Conservation (phyloP, 1,140 invertebrate species). For the Heliconius eleuchia region DNA sequence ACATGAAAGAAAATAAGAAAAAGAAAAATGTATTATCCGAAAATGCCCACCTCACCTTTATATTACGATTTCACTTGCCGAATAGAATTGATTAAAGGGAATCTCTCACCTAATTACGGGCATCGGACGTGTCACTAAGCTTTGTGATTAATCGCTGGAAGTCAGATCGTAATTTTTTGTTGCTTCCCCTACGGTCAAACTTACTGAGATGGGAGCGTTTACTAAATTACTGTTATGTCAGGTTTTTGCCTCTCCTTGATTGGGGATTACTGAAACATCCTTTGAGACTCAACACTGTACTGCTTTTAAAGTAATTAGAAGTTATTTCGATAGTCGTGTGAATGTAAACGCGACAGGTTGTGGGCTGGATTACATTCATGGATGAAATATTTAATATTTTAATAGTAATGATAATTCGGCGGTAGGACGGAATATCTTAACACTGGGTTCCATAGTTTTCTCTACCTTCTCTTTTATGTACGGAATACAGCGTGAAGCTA, state of each 20-base stretch:
- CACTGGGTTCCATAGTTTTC: too few relatives aligned
- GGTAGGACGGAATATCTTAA: too few relatives aligned
- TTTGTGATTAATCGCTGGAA: slow-evolving; percentile 29
- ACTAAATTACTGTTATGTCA: slow-evolving; percentile 6
- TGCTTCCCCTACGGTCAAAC: neutral
- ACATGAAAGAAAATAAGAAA: neutral
- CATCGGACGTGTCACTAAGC: slow-evolving; percentile 25
- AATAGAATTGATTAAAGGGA: slow-evolving; percentile 26
- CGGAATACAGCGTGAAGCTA: too few relatives aligned
- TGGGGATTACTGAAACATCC: slow-evolving; percentile 6
- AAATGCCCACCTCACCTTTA: neutral
- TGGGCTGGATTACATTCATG: too few relatives aligned
- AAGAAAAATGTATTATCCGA: neutral
- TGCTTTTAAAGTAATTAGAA: neutral
- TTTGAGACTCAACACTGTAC: neutral
- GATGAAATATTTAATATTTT: too few relatives aligned
- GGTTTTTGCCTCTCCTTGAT: neutral
- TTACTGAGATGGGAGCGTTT: neutral
- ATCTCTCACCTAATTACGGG: slow-evolving; percentile 23
- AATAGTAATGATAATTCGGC: too few relatives aligned
- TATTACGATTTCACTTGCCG: slow-evolving; percentile 6
- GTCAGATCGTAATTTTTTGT: slow-evolving; percentile 30
- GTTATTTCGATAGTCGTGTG: neutral
- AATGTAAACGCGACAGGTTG: too few relatives aligned
- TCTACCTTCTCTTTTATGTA: too few relatives aligned